phyloP scores from a whole-genome alignment of 2,113 vertebrate genomes.

The Erythrocercus mccallii region DNA sequence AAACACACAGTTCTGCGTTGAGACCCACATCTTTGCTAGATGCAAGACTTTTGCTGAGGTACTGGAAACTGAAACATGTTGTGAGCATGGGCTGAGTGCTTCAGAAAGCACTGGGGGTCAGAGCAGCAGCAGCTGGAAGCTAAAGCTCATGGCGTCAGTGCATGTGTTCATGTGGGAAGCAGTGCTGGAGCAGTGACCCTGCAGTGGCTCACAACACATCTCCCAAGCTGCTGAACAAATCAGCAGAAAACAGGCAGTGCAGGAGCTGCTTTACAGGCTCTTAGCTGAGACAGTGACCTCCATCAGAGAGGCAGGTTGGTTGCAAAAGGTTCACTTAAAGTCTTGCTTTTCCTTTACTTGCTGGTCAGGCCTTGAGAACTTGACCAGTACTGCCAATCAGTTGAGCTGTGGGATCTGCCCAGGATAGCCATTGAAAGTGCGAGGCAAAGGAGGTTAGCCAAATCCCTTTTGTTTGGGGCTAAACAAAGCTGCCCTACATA shows the following conservation, averaged over 20 bases:
- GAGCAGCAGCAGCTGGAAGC: background rate
- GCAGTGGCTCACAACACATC: background rate
- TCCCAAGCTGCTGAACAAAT: background rate
- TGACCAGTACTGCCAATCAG: background rate
- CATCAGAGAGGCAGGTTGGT: background rate
- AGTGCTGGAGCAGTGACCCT: background rate
- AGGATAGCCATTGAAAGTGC: background rate
- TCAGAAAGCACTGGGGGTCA: background rate
- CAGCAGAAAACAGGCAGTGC: background rate
- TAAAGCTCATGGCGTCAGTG: background rate
- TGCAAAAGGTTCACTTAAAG: background rate
- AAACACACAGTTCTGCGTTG: background rate
- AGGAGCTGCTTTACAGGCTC: background rate
- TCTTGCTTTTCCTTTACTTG: background rate
- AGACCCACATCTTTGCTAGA: background rate
- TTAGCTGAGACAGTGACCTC: background rate
- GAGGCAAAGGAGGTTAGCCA: background rate
- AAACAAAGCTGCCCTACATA: background rate
- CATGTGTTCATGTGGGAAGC: rapidly evolving
- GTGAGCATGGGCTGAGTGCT: background rate
- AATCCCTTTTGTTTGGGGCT: background rate
- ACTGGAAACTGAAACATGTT: background rate
- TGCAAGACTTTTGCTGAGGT: background rate
- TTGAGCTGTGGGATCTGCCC: background rate
- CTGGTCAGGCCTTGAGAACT: background rate